Base-by-base conservation (phyloP, 2,888 invertebrate genomes). In the Pomacea canaliculata region DNA sequence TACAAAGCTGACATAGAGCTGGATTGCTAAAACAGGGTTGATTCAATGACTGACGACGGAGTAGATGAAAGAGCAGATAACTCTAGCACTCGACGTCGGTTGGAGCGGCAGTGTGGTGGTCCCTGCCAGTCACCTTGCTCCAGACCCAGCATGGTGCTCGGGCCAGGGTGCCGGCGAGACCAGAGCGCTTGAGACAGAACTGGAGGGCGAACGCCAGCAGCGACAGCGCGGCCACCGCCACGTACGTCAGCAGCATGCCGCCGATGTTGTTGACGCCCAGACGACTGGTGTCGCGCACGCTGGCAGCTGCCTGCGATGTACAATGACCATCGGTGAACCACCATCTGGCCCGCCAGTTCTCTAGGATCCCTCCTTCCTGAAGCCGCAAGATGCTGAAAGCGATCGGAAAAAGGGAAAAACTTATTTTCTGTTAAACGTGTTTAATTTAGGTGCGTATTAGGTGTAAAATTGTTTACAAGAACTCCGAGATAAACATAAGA, bases 301-400 rank as follows among this genome's bases (percentile, higher is more conserved):
- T 62, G 70, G 16, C 69, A 70, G 7, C 78, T 70, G 5, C 37
- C 70, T 16, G 51, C 4, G 16, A 16, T 16, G 12, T 16, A 8
- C 51, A 56, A 10, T 56, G 51, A 56, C 51, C 16, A 13, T 16
- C 51, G 51, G 51, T 56, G 0, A 81, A 76, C 86, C 86, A 86
- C 86, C 86, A 86, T 59, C 77, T 78, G 18, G 76, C 68, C 19
- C 79, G 71, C 83, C 84, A 86, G 48, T 84, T 79, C 48, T 83
- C 83, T 8, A 85, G 81, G 63, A 86, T 73, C 2, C 86, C 86
- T 1, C 83, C 82, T 56, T 86, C 85, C 62, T 83, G 83, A 79
- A 86, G 82, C 62, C 80, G 78, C 68, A 83, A 80, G 48, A 86
- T 84, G 69, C 86, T 86, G 79, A 12, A 77, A 68, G 23, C 19